Conservation (phyloP, 2,113 vertebrate species). For the Sciurus niger region DNA sequence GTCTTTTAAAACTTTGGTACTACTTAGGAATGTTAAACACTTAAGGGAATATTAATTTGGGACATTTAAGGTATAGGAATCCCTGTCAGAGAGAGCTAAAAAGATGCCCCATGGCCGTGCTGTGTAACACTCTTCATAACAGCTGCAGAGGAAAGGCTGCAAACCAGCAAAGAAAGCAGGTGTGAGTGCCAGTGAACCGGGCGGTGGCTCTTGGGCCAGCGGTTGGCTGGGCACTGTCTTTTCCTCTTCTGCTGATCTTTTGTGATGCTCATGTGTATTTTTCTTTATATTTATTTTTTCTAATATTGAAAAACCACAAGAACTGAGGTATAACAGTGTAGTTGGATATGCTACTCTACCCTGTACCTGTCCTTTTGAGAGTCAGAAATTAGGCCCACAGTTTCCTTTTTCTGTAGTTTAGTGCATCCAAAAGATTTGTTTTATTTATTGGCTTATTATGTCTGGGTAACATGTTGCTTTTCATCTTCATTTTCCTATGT, state of each 20-base stretch:
- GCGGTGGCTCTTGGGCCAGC: neutral
- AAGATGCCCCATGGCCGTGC: accelerated
- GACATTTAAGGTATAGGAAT: neutral
- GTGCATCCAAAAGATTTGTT: neutral
- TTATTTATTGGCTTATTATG: neutral
- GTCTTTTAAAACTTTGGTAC: neutral
- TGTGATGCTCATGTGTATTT: neutral
- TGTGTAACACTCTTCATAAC: too few relatives aligned
- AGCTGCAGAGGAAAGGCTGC: neutral
- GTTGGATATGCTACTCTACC: neutral
- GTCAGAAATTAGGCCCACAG: neutral
- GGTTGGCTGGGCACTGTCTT: neutral
- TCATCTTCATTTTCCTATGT: neutral
- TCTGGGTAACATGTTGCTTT: neutral
- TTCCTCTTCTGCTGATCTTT: neutral
- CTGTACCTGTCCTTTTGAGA: neutral
- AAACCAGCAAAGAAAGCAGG: neutral
- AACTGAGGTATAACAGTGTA: neutral
- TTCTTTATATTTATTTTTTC: neutral
- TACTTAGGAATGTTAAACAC: constrained; percentile 1
- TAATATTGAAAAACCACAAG: neutral
- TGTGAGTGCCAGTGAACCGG: too few relatives aligned
- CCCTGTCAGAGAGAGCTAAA: neutral
- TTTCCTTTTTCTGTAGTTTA: neutral
- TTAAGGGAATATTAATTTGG: neutral